Evolutionary conservation across 2,113 vertebrate species (phyloP).

Genomic region (Atlantisia rogersi): DNA sequence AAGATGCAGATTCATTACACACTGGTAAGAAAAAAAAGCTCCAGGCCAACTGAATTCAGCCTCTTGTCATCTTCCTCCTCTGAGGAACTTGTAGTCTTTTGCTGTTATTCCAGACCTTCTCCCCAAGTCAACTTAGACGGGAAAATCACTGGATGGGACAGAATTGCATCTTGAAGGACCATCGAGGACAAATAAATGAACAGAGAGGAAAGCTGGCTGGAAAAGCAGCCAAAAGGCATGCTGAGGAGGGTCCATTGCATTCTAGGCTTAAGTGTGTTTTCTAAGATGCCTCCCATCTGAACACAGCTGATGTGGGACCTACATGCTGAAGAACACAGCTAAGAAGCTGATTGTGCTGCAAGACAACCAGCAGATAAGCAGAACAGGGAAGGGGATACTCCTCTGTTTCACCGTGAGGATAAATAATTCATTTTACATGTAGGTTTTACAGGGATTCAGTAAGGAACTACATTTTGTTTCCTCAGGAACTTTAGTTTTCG

Average conservation of each 20-base stretch:
- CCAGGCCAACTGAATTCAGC: not conserved
- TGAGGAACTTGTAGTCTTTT: conserved; percentile 1
- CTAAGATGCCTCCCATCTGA: not conserved
- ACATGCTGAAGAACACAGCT: not conserved
- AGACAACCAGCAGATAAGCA: not conserved
- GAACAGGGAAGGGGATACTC: not conserved
- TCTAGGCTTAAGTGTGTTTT: not conserved
- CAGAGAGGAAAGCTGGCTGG: not conserved
- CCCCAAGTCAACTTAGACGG: not conserved
- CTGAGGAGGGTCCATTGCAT: not conserved
- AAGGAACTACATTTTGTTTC: not conserved
- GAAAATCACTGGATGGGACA: not conserved
- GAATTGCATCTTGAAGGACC: not conserved
- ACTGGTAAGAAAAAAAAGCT: not conserved
- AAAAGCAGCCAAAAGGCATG: not conserved
- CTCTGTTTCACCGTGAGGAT: not conserved
- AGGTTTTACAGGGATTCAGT: not conserved
- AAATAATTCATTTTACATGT: not conserved
- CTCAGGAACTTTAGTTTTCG: not conserved
- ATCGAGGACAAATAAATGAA: not conserved
- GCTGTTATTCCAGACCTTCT: not conserved
- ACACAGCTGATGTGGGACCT: not conserved
- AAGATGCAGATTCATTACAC: not conserved
- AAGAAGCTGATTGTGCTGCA: not conserved
- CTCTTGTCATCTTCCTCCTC: not conserved